Evolutionary conservation across 2,113 vertebrate genomes (phyloP), one percentile per base, ranked within the genome.

Genomic region (Smithornis capensis): DNA sequence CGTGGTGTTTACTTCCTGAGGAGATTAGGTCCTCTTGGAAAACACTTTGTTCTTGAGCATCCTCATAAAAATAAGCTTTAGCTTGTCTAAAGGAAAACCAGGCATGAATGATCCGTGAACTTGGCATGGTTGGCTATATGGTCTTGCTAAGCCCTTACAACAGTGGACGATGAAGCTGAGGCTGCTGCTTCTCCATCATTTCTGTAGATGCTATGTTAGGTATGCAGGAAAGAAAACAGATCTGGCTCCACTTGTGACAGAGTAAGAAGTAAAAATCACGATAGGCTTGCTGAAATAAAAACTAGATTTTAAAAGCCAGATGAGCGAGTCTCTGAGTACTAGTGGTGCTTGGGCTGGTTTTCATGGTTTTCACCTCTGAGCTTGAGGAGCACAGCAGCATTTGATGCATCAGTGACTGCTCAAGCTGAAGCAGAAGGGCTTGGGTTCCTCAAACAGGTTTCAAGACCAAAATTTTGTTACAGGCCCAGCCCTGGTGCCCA

Each of bases 1-100:
- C 2, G 19, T 90, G 76, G 74, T 94, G 82, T 96, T 96, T 95
- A 74, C 63, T 94, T 95, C 81, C 68, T 62, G 47, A 76, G 62
- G 63, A 92, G 90, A 86, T 94, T 70, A 81, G 67, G 24, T 88
- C 24, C 83, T 86, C 55, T 90, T 56, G 92, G 93, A 91, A 95
- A 95, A 74, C 10, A 24, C 55, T 91, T 90, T 86, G 75, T 88
- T 93, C 75, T 76, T 73, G 63, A 95, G 84, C 94, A 89, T 94
- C 89, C 63, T 82, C 47, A 35, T 79, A 77, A 87, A 94, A 92
- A 71, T n/a, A 28, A 64, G 44, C 49, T 75, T 31, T 60, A 22
- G 42, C 1, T 7, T 28, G 47, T 22, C 90, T 90, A 14, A 56
- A 75, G 69, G 35, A 82, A 70, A 79, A 24, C 6, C 31, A 68